Evolutionary conservation across 2,113 vertebrate genomes (phyloP), one percentile per base, ranked within the genome.

Genomic region (Myiozetetes cayanensis): DNA sequence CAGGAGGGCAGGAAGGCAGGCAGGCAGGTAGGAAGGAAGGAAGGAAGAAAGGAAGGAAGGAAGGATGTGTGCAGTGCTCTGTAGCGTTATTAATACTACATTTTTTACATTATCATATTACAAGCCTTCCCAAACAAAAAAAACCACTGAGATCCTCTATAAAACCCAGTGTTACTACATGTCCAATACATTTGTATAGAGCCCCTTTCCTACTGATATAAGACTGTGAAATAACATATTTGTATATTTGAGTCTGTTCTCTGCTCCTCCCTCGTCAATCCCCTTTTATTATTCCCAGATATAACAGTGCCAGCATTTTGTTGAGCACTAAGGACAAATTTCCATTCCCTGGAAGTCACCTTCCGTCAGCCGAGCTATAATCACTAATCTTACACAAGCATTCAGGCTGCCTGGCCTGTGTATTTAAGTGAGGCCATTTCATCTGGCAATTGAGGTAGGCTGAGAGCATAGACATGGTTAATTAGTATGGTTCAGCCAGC

Each of bases 401-500:
- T 59, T 58, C 74, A 75, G 43, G 50, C 55, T 83, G n/a, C 35
- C 49, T 56, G 9, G 0, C 50, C 72, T 74, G 46, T 8, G 43
- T 49, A 39, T 71, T 90, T 71, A 83, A 88, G 88, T 30, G 59
- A 93, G 72, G 63, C 47, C 46, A 19, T 90, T 93, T 90, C 44
- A n/a, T 75, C 61, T 24, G 53, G 86, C 86, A 89, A 31, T 67
- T 67, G 93, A 92, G 66, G 80, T 73, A 81, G 41, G 44, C 86
- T 90, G 20, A 78, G 89, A 62, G 95, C 77, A 94, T 73, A 84
- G 56, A 95, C 84, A 94, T 71, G 89, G 95, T 96, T 95, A 95
- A 97, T 93, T 94, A 94, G 76, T 25, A 94, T 55, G 70, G 93
- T 93, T 94, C 95, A 95, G 95, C 93, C 95, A 97, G 89, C 91